These are phyloP conservation scores for Ophraella communa DNA, from an alignment of 2,888 invertebrate species.

Conservation along the genomic window DNA sequence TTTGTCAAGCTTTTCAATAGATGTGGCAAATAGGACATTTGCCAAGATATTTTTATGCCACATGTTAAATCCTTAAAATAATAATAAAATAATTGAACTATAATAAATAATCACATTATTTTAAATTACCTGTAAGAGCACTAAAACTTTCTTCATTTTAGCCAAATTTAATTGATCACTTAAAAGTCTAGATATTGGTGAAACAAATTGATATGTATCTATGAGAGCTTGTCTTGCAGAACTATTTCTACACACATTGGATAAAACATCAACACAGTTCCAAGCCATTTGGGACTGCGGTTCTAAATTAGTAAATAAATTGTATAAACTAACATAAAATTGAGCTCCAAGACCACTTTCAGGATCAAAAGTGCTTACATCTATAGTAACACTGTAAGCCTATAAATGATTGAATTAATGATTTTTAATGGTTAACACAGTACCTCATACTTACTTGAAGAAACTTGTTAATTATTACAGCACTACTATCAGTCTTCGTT, in stretches of 20 bases:
- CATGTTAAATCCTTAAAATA: constrained; percentile 75
- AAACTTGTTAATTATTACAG: constrained; percentile 43
- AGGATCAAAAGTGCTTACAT: constrained; percentile 72
- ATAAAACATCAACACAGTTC: constrained; percentile 71
- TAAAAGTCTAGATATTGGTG: constrained; percentile 68
- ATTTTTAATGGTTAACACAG: not conserved
- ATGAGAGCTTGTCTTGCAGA: constrained; percentile 69
- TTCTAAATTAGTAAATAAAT: constrained; percentile 67
- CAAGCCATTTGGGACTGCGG: constrained; percentile 67
- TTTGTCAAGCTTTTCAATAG: constrained; percentile 72
- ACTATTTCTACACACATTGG: constrained; percentile 68
- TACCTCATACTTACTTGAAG: constrained; percentile 42
- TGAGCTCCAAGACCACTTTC: constrained; percentile 68
- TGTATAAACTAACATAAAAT: constrained; percentile 72
- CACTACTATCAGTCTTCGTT: constrained; percentile 40
- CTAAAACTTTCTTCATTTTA: constrained; percentile 69
- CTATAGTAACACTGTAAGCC: constrained; percentile 70
- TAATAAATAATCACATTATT: not conserved
- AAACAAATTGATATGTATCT: constrained; percentile 75
- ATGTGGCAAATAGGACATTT: constrained; percentile 75
- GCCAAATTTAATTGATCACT: constrained; percentile 68
- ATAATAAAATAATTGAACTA: not conserved
- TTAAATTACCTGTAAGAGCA: constrained; percentile 68
- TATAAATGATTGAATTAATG: constrained; percentile 48
- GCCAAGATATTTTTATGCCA: constrained; percentile 81